Evolutionary conservation across 2,888 invertebrate species (phyloP), one percentile per base, ranked within the genome.

Genomic region (Panorpa germanica): DNA sequence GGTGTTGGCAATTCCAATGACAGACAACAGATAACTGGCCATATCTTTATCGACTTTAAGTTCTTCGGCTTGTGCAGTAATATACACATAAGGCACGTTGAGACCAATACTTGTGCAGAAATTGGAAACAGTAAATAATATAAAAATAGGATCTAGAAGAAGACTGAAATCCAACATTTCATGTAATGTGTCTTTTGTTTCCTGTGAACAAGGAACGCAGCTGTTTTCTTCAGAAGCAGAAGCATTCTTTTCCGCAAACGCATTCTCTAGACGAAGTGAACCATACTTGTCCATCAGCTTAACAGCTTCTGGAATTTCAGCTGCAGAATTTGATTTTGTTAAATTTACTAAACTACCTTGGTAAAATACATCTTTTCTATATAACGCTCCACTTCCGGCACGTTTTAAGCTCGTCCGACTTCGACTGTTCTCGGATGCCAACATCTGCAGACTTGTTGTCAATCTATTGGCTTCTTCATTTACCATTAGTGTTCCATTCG

Each of bases 91-190:
- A 19, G 93, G 93, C 46, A 91, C 71, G 52, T 90, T 86, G 60
- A 88, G 91, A 35, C 91, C 91, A 46, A 93, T 75, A 48, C 86
- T 91, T 24, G 90, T 90, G 47, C 83, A 73, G 51, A 98, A 88
- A 56, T 98, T 98, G 21, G 95, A 95, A 31, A 86, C 43, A 9
- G 78, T 72, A 52, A 95, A 96, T 35, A 95, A 57, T 38, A 95
- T 60, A 52, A 93, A 96, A 38, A 91, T 62, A 16, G 75, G 69
- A 53, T 91, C 83, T 41, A 70, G 68, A 34, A 96, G 63, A 28
- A 98, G 61, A 2, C 73, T 66, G 38, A 91, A 62, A 47, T 91
- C 83, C 45, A 93, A 64, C 82, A 91, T 86, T 54, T 76, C 70
- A 27, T 63, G 59, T 34, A 82, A 55, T 2, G 75, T 74, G 38